Conservation (phyloP, 1,140 invertebrate species). For the Listronotus bonariensis region DNA sequence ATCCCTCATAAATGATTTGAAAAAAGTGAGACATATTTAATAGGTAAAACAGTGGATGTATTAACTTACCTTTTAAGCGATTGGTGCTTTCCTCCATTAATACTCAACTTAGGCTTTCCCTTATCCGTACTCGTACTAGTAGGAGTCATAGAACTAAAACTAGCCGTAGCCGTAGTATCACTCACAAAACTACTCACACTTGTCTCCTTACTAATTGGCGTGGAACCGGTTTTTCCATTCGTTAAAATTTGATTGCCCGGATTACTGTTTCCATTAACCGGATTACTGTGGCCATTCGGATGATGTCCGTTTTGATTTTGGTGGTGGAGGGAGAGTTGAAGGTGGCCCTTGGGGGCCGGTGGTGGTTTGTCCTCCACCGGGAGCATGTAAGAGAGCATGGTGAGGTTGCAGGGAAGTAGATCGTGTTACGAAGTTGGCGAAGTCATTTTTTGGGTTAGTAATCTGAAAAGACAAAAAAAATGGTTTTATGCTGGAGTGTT, state of each 20-base stretch:
- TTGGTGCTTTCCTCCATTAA: slow-evolving; percentile 65
- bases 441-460: neutral
- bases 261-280: slow-evolving; percentile 36
- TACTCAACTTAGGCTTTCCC: slow-evolving; percentile 62
- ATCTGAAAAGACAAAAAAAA: slow-evolving; percentile 3
- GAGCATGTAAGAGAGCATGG: slow-evolving; percentile 69
- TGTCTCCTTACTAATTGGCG: slow-evolving; percentile 59
- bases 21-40: neutral
- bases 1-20: neutral
- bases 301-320: slow-evolving; percentile 18
- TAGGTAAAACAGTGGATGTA: neutral
- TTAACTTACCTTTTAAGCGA: slow-evolving; percentile 64
- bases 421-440: neutral
- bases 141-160: slow-evolving; percentile 61
- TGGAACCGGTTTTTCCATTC: slow-evolving; percentile 34
- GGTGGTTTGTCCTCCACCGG: slow-evolving; percentile 68
- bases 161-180: slow-evolving; percentile 58
- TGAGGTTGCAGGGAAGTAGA: slow-evolving; percentile 14
- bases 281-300: slow-evolving; percentile 31
- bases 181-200: slow-evolving; percentile 63
- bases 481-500: neutral
- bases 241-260: slow-evolving; percentile 6
- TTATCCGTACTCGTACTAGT: slow-evolving; percentile 59
- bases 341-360: slow-evolving; percentile 60
- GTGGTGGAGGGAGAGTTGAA: slow-evolving; percentile 53